A percentile compares a stretch with the other conserved stretches of the same genome.
Conservation (phyloP, 2,888 invertebrate genomes). For the Malachius bipustulatus region DNA sequence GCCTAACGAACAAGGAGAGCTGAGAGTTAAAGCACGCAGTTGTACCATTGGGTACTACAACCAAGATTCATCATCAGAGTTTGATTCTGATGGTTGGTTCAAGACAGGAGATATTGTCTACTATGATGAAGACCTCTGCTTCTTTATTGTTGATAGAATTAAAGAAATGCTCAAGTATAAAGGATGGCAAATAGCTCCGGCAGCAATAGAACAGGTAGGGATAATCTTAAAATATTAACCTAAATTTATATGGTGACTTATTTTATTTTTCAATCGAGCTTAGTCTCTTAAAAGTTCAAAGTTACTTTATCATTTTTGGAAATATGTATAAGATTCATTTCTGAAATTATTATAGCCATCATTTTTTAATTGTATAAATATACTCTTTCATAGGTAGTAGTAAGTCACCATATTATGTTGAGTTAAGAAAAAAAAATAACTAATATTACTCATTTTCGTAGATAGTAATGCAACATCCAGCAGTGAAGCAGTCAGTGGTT, state of each 20-base stretch:
- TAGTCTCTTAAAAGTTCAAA: too few species aligned
- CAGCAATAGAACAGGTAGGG: constrained; percentile 26
- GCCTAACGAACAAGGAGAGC: constrained; percentile 40
- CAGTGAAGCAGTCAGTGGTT: constrained; percentile 25
- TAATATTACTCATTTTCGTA: too few species aligned
- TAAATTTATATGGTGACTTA: too few species aligned
- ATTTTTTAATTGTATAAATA: too few species aligned
- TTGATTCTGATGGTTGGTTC: constrained; percentile 39
- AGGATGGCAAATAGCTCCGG: constrained; percentile 38
- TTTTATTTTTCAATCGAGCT: too few species aligned
- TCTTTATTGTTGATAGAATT: constrained; percentile 40
- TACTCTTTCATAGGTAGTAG: too few species aligned
- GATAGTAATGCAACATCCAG: constrained; percentile 29
- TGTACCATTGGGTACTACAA: constrained; percentile 39
- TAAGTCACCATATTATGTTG: too few species aligned
- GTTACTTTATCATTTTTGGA: too few species aligned
- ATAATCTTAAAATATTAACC: too few species aligned
- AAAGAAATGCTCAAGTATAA: constrained; percentile 43
- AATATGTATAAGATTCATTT: too few species aligned
- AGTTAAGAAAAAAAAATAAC: too few species aligned
- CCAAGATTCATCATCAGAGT: constrained; percentile 36
- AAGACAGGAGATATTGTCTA: constrained; percentile 43
- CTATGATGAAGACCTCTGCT: constrained; percentile 40
- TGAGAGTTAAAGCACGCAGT: constrained; percentile 37
- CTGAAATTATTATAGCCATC: too few species aligned